Conservation (phyloP, 2,113 vertebrate species). For the Micromys minutus region DNA sequence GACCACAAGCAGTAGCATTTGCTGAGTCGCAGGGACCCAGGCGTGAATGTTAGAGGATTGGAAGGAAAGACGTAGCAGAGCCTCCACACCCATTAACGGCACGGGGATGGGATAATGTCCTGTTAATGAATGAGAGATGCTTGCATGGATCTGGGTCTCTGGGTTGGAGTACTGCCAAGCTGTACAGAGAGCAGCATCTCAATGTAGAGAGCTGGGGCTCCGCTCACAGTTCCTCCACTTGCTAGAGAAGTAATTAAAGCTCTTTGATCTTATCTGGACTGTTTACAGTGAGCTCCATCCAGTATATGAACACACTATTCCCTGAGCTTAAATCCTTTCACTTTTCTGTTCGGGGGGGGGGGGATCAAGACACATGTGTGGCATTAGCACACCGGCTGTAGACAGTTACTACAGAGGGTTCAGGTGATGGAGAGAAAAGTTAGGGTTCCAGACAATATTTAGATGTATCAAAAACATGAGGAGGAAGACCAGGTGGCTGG, state of each 20-base stretch:
- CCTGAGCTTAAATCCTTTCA: not conserved
- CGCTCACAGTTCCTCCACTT: not conserved
- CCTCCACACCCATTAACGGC: too few species aligned
- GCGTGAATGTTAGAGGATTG: conserved; percentile 70
- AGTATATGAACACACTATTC: not conserved
- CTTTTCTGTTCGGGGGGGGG: not conserved
- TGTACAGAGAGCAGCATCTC: not conserved
- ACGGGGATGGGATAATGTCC: not conserved
- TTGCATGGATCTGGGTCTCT: not conserved
- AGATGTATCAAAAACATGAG: not conserved
- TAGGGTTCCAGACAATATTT: not conserved
- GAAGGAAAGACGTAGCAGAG: not conserved
- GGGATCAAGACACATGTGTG: not conserved
- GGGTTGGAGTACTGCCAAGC: not conserved
- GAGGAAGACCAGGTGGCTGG: not conserved
- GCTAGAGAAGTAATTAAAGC: not conserved
- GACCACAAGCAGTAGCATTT: conserved; percentile 29
- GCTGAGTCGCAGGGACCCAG: conserved; percentile 73
- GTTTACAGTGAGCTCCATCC: not conserved
- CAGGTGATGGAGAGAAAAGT: not conserved
- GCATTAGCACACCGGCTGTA: too few species aligned
- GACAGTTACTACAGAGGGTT: not conserved
- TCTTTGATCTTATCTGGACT: conserved; percentile 32
- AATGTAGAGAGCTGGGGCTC: not conserved
- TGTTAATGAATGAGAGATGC: fast-evolving